Evolutionary conservation across 2,888 invertebrate species (phyloP).

Genomic region (Trachelus stipa): DNA sequence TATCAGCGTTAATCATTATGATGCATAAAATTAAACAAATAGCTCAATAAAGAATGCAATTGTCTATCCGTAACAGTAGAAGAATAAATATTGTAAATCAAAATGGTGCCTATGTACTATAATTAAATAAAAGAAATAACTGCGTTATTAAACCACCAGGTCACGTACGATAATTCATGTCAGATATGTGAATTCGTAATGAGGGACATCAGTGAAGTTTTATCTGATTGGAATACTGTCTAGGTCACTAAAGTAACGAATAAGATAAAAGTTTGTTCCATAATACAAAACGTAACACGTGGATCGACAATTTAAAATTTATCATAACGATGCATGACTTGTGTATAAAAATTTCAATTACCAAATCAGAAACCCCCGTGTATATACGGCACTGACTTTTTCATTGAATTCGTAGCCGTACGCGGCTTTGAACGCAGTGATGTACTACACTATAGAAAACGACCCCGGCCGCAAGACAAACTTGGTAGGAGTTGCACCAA

Average conservation of each 20-base stretch:
- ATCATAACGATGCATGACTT: background rate
- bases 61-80: background rate
- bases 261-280: background rate
- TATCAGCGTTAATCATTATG: too few relatives aligned
- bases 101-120: background rate
- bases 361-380: background rate
- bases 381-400: background rate
- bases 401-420: background rate
- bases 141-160: background rate
- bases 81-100: background rate
- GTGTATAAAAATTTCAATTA: background rate
- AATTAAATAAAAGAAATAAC: background rate
- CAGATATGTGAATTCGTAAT: background rate
- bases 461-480: conserved; percentile 23
- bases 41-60: background rate
- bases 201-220: background rate
- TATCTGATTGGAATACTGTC: background rate
- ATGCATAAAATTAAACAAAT: background rate
- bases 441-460: background rate
- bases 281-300: background rate
- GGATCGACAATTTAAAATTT: background rate
- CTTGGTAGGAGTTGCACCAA: conserved; percentile 16
- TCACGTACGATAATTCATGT: background rate
- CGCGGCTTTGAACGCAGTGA: background rate
- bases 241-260: background rate